phyloP scores from a whole-genome alignment of 2,113 vertebrate genomes.

The Limanda limanda region DNA sequence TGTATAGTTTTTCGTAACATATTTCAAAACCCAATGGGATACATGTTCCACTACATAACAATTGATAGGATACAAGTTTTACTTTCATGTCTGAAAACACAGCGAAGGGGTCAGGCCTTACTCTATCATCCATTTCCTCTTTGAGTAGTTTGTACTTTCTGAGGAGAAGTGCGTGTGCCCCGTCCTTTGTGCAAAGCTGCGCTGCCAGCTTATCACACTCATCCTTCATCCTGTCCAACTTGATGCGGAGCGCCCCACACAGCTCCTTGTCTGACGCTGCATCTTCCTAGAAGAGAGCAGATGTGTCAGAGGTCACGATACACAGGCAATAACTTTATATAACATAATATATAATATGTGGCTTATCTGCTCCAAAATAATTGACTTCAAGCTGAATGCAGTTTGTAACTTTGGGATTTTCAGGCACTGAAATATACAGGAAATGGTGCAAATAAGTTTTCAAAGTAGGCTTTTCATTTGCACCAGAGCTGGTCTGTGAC shows the following conservation, averaged over 20 bases:
- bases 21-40: neutral
- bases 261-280: constrained; percentile 85
- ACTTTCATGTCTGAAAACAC: neutral
- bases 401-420: constrained; percentile 8
- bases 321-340: constrained; percentile 12
- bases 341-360: neutral
- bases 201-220: constrained; percentile 90
- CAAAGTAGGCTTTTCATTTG: neutral
- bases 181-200: constrained; percentile 84
- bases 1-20: no score
- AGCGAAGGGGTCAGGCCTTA: constrained; percentile 63
- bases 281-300: constrained; percentile 80
- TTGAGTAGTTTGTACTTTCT: constrained; percentile 86
- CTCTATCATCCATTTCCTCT: constrained; percentile 90
- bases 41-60: neutral
- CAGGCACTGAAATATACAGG: neutral
- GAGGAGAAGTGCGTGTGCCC: constrained; percentile 83
- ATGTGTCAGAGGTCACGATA: constrained; percentile 20
- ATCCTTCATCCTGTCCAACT: constrained; percentile 90
- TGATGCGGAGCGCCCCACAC: constrained; percentile 82
- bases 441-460: neutral
- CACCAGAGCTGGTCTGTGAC: neutral
- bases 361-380: constrained; percentile 10
- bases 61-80: neutral
- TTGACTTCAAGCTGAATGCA: neutral